phyloP scores from a whole-genome alignment of 2,888 invertebrate species.

The Nephrocerus scutellatus region DNA sequence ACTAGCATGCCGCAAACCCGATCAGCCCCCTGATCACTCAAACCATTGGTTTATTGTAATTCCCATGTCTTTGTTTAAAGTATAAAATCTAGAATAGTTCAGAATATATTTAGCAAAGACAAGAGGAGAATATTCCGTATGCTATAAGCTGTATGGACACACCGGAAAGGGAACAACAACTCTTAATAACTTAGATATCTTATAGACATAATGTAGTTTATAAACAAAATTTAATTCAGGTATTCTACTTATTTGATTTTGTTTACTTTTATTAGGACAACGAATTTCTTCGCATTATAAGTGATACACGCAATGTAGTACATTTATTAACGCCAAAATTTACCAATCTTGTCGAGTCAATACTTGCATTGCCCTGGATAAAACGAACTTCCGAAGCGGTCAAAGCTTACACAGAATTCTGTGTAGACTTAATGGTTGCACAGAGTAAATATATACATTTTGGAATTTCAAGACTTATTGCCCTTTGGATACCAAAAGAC shows the following conservation, averaged over 20 bases:
- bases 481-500: slow-evolving; percentile 52
- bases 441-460: slow-evolving; percentile 59
- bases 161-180: too few relatives aligned
- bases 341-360: slow-evolving; percentile 54
- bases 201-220: not conserved
- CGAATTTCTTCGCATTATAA: slow-evolving; percentile 53
- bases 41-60: too few relatives aligned
- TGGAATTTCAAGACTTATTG: slow-evolving; percentile 56
- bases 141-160: too few relatives aligned
- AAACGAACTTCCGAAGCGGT: slow-evolving; percentile 47
- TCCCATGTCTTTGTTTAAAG: too few relatives aligned
- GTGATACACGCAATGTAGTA: slow-evolving; percentile 54
- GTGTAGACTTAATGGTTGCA: slow-evolving; percentile 61
- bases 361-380: slow-evolving; percentile 56
- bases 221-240: not conserved
- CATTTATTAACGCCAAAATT: slow-evolving; percentile 54
- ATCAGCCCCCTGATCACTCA: too few relatives aligned
- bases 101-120: too few relatives aligned
- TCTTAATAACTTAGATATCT: not conserved
- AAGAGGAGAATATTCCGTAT: too few relatives aligned
- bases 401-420: slow-evolving; percentile 55
- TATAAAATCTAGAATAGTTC: too few relatives aligned
- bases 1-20: too few relatives aligned
- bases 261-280: slow-evolving; percentile 48
- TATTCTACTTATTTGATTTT: not conserved